These are phyloP conservation scores for Prunella strophiata DNA, from an alignment of 2,797 vertebrate genomes.

Conservation along the genomic window DNA sequence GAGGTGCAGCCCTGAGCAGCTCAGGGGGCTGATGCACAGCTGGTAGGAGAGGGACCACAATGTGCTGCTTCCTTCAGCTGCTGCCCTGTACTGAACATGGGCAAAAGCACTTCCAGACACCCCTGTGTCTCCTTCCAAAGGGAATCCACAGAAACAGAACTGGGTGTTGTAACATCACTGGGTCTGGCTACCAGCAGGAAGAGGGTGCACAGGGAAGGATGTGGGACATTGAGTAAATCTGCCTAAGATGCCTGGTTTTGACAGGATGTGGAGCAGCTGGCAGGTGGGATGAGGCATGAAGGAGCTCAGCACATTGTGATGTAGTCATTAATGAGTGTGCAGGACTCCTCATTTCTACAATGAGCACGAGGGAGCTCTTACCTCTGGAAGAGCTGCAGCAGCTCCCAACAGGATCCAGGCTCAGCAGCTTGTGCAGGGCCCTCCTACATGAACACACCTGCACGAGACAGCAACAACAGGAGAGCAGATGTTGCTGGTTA, in stretches of 20 bases:
- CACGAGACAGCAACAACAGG: background rate
- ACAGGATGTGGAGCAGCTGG: conserved; percentile 39
- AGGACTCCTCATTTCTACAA: background rate
- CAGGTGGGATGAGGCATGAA: background rate
- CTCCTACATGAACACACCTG: background rate
- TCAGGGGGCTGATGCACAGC: background rate
- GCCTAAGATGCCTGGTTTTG: background rate
- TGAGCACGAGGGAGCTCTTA: background rate
- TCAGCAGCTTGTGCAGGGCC: background rate
- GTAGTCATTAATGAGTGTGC: background rate
- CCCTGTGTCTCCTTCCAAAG: background rate
- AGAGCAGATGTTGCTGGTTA: background rate
- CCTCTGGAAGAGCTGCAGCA: background rate
- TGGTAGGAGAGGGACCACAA: background rate
- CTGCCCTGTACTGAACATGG: background rate
- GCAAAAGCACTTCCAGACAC: background rate
- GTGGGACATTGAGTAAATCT: conserved; percentile 30
- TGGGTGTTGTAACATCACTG: background rate
- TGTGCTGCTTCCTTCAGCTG: background rate
- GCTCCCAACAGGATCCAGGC: background rate
- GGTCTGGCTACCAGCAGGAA: background rate
- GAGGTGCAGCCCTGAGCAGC: background rate
- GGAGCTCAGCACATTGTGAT: background rate
- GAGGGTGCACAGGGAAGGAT: background rate
- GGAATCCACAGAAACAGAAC: background rate